Base-by-base conservation (phyloP, 2,113 vertebrate species). In the Chrysochloris asiatica region DNA sequence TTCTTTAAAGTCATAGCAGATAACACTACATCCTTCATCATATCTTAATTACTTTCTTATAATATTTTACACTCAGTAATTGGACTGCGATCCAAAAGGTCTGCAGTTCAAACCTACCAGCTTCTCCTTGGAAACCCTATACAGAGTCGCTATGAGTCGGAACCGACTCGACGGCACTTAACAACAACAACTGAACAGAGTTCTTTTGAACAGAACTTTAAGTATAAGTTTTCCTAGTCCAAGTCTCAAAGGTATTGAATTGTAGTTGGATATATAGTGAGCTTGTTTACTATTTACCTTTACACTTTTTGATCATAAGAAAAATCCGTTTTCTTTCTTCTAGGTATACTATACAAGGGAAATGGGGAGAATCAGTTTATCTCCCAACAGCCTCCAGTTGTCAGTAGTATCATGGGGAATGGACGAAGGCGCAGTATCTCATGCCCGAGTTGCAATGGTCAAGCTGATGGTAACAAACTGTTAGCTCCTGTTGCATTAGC, bases 381-480 rank as follows among this genome's bases (percentile, higher is more conserved):
- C 97, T 99, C 99, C 67, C 99, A 99, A 86, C 99, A 99, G 94
- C 99, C 99, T 0, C 99, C 99, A 0, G 98, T 99, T 63, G 98
- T 99, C 93, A 99, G 98, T 85, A 99, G 98, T n/a, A 98, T 99
- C 96, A 99, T 99, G 99, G 99, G 99, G 52, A 99, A 99, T 0
- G 99, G 99, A 1, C 98, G 99, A 26, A 98, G 99, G 16, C 98
- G 99, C 22, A 99, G 99, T 97, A 99, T 99, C 97, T 99, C 99
- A 0, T 99, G 99, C 83, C 99, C 99, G 0, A 99, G 99, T 88
- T 99, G 99, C 93, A 99, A 99, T 4, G 99, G 99, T 2, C 99
- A 99, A 95, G 99, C 99, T 0, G 99, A 99, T 38, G 99, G 99
- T n/a, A 99, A 99, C 96, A 99, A 99, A 96, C 98, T 99, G 13